Evolutionary conservation across 2,797 vertebrate genomes (phyloP).

Genomic region (Enteromius trimaculatus): DNA sequence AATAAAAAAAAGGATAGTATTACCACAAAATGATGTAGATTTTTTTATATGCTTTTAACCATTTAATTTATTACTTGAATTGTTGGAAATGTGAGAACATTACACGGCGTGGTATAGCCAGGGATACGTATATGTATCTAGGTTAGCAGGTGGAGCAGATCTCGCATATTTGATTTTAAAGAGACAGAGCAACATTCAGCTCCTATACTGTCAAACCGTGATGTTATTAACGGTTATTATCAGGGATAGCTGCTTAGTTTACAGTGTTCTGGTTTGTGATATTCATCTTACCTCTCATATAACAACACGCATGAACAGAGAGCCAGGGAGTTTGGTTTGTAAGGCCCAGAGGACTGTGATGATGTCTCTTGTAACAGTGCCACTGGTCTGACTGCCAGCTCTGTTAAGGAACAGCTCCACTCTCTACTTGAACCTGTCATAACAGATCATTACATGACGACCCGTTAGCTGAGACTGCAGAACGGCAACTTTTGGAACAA

Average conservation of each 20-base stretch:
- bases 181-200: background rate
- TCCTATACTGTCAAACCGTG: background rate
- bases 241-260: slow-evolving; percentile 4
- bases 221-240: slow-evolving; percentile 12
- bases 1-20: background rate
- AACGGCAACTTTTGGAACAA: background rate
- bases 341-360: slow-evolving; percentile 10
- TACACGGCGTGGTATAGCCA: background rate
- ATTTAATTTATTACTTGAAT: background rate
- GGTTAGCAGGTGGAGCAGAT: slow-evolving; percentile 65
- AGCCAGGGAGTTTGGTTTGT: slow-evolving; percentile 19
- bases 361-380: slow-evolving; percentile 39
- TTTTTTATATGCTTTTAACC: background rate
- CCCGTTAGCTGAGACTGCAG: slow-evolving; percentile 19
- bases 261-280: background rate
- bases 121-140: slow-evolving; percentile 68
- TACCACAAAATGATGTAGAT: background rate
- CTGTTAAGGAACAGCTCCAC: slow-evolving; percentile 31
- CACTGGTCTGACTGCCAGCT: slow-evolving; percentile 21
- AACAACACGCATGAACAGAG: slow-evolving; percentile 14
- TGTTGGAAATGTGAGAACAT: background rate
- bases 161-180: slow-evolving; percentile 28
- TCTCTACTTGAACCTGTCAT: slow-evolving; percentile 23
- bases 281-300: slow-evolving; percentile 34
- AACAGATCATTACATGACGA: slow-evolving; percentile 23